Evolutionary conservation across 2,113 vertebrate genomes (phyloP), one percentile per base, ranked within the genome.

Genomic region (Pelvicachromis taeniatus): DNA sequence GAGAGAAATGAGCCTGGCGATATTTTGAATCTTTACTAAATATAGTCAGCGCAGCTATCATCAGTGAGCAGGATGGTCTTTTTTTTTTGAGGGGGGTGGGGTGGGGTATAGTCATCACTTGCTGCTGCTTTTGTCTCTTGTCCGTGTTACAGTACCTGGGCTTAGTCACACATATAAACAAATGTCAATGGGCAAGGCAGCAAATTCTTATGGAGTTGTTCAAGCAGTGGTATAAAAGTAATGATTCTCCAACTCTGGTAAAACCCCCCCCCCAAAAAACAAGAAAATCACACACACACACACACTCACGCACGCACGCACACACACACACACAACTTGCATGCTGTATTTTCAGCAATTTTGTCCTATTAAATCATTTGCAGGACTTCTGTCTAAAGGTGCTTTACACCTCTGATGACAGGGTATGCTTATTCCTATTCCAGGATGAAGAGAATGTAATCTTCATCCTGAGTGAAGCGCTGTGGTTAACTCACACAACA

Each of bases 21-120:
- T 77, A 55, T 83, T 70, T 65, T 31, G 53, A 85, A 78, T 50
- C 52, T 80, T 70, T 70, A 31, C 42, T 55, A 77, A 87, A 85
- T 78, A 77, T 81, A 89, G 77, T 81, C 80, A 52, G 31, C 4
- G 65, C 87, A 50, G 79, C 82, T 87, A 85, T 89, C 87, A 70
- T 77, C 33, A 77, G 13, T 84, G 63, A 86, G 80, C 75, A 26
- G 81, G 55, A 59, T 86, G 81, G 79, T 75, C 78, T 84, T 68
- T 77, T 59, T 59, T 79, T 26, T 29, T 58, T 42, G 73, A 61
- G 19, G 29, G 58, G 9, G 9, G 16, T 33, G 2, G 9, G n/a
- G 2, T 6, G 6, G 9, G 35, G 23, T 2, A 19, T 61, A 61
- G 33, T 88, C 55, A 56, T 88, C 55, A 33, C n/a, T 29, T 26